Conservation (phyloP, 2,888 invertebrate genomes). For the Nephrotoma guestfalica region DNA sequence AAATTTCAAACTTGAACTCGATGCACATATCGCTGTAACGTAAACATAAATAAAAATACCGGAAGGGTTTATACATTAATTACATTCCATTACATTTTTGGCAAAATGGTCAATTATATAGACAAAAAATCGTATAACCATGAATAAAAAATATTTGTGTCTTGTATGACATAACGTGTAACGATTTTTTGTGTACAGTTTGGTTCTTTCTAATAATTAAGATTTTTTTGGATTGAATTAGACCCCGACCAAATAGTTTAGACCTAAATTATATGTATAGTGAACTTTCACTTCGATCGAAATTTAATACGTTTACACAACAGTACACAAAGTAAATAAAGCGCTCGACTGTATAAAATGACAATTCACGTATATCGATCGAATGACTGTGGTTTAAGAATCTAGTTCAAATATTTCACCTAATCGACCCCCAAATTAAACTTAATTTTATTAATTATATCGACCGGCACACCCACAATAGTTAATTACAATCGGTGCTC, state of each 20-base stretch:
- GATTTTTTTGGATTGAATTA: neutral
- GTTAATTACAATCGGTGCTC: neutral
- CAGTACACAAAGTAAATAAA: neutral
- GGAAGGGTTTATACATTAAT: neutral
- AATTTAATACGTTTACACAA: neutral
- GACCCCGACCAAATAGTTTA: neutral
- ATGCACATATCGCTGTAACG: neutral
- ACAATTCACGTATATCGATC: neutral
- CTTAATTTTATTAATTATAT: neutral
- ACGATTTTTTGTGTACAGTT: neutral
- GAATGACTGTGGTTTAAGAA: neutral
- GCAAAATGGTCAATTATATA: neutral
- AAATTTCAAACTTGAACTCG: neutral
- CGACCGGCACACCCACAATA: neutral
- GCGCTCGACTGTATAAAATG: neutral
- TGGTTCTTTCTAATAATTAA: neutral
- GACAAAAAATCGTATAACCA: neutral
- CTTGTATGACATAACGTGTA: neutral
- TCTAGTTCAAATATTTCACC: neutral
- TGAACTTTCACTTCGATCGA: neutral
- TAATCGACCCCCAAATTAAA: neutral
- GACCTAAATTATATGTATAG: neutral
- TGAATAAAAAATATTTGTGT: neutral
- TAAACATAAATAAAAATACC: neutral
- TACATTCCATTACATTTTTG: neutral